Evolutionary conservation across 1,140 invertebrate species (phyloP).

Genomic region (Drosophila malerkotliana): DNA sequence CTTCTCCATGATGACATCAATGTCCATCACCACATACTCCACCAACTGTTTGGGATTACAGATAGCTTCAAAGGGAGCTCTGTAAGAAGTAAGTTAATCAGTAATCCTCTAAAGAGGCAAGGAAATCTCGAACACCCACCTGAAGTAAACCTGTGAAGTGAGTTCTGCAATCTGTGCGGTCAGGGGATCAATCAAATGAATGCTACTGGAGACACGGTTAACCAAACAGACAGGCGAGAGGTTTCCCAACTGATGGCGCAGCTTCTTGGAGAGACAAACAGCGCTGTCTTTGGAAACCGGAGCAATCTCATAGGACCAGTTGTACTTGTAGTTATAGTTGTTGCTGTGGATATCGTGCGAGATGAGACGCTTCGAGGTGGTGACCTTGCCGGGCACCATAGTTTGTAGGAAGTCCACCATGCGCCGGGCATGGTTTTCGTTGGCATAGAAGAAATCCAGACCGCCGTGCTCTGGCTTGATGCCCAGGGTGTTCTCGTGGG

Average conservation of each 20-base stretch:
- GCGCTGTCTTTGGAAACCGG: slow-evolving; percentile 98
- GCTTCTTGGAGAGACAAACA: slow-evolving; percentile 94
- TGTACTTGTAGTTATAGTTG: slow-evolving; percentile 98
- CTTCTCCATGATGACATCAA: slow-evolving; percentile 92
- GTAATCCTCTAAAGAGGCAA: background rate
- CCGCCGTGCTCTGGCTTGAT: slow-evolving; percentile 98
- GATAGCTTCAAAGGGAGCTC: slow-evolving; percentile 92
- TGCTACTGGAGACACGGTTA: slow-evolving; percentile 92
- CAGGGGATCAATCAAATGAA: slow-evolving; percentile 97
- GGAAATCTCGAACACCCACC: slow-evolving; percentile 68
- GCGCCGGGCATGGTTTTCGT: slow-evolving; percentile 96
- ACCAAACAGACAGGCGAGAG: slow-evolving; percentile 96
- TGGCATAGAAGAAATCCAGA: slow-evolving; percentile 97
- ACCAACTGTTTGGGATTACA: slow-evolving; percentile 95
- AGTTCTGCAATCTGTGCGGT: slow-evolving; percentile 96
- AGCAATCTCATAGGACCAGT: slow-evolving; percentile 97
- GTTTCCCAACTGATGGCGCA: slow-evolving; percentile 95
- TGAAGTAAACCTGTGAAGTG: slow-evolving; percentile 92
- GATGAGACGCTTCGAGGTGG: slow-evolving; percentile 97
- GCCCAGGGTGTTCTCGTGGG: slow-evolving; percentile 95
- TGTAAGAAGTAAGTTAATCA: background rate
- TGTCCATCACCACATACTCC: slow-evolving; percentile 98
- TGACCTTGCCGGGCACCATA: slow-evolving; percentile 93
- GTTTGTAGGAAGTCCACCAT: slow-evolving; percentile 96
- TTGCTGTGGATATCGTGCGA: slow-evolving; percentile 99